phyloP scores from a whole-genome alignment of 2,113 vertebrate species.

The Sylvia atricapilla region DNA sequence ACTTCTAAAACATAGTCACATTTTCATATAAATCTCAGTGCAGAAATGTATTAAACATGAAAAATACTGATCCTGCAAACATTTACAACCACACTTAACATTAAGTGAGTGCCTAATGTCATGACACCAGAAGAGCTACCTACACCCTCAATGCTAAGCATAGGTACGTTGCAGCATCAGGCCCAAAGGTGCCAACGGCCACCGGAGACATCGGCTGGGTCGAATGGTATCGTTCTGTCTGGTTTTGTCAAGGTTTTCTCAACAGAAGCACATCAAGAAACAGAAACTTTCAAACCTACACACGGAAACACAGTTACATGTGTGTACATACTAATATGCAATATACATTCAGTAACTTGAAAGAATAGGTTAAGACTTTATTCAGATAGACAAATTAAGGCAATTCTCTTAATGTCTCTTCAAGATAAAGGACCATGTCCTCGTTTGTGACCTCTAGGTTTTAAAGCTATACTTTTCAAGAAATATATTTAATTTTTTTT shows the following conservation, averaged over 20 bases:
- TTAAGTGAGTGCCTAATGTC: not conserved
- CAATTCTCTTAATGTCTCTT: slow-evolving; percentile 57
- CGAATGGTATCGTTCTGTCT: not conserved
- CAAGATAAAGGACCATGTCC: slow-evolving; percentile 59
- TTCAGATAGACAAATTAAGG: slow-evolving; percentile 69
- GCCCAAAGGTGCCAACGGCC: not conserved
- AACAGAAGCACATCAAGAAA: slow-evolving; percentile 60
- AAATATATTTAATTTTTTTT: slow-evolving; percentile 36
- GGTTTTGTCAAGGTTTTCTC: slow-evolving; percentile 32
- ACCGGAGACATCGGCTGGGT: not conserved
- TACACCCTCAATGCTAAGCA: not conserved
- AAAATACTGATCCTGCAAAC: slow-evolving; percentile 24
- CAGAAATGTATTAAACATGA: slow-evolving; percentile 46
- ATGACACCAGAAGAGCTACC: not conserved
- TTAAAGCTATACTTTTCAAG: slow-evolving; percentile 67
- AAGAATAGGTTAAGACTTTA: slow-evolving; percentile 69
- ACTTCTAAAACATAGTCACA: slow-evolving; percentile 59
- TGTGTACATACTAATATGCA: slow-evolving; percentile 59
- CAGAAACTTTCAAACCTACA: slow-evolving; percentile 55
- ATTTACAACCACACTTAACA: not conserved
- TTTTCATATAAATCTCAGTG: slow-evolving; percentile 51
- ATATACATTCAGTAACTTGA: slow-evolving; percentile 69
- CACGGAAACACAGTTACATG: slow-evolving; percentile 50
- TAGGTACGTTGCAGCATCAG: slow-evolving; percentile 24
- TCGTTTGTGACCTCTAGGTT: slow-evolving; percentile 54